phyloP scores from a whole-genome alignment of 2,113 vertebrate genomes.

The Dromas ardeola region DNA sequence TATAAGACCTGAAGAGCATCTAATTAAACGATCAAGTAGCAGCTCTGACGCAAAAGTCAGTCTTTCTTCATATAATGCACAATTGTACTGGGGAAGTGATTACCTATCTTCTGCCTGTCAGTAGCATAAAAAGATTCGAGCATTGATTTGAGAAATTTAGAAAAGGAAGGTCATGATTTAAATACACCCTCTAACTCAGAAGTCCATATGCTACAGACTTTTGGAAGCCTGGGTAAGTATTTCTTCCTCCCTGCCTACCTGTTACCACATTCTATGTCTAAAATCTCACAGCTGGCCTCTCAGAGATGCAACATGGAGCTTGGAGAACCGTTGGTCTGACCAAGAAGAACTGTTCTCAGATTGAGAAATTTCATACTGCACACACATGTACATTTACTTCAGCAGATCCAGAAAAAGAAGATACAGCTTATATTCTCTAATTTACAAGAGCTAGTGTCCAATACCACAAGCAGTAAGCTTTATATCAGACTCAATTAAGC shows the following conservation, averaged over 20 bases:
- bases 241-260: background rate
- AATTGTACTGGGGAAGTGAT: background rate
- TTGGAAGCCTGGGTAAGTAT: background rate
- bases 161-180: background rate
- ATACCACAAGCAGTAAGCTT: background rate
- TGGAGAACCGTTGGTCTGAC: background rate
- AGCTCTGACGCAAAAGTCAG: background rate
- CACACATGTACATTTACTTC: background rate
- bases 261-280: background rate
- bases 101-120: background rate
- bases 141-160: background rate
- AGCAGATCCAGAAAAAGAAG: background rate
- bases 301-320: background rate
- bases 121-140: background rate
- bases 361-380: background rate
- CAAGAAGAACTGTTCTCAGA: background rate
- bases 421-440: background rate
- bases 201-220: background rate
- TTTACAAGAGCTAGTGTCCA: background rate
- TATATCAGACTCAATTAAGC: background rate
- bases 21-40: background rate
- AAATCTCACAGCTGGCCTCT: accelerated
- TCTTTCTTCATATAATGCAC: background rate
- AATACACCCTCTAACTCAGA: background rate
- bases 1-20: background rate